Evolutionary conservation across 2,888 invertebrate species (phyloP).

Genomic region (Rhyacophila evoluta): DNA sequence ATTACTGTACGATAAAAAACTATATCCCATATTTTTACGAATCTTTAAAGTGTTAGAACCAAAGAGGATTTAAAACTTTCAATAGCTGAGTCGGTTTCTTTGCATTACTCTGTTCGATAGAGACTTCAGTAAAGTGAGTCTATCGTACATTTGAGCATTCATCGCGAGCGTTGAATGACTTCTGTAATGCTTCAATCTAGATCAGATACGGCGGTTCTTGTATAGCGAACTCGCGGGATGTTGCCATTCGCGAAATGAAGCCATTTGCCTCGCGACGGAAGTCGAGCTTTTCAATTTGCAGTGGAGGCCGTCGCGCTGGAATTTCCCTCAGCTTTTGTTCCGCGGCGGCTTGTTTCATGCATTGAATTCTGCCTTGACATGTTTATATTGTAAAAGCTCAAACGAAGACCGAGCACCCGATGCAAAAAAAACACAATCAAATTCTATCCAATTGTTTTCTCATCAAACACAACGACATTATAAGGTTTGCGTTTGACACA

Average conservation of each 20-base stretch:
- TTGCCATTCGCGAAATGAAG: neutral
- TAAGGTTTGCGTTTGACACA: no score
- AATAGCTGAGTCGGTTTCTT: no score
- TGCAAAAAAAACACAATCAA: neutral
- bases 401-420: neutral
- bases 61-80: no score
- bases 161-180: neutral
- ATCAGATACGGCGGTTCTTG: neutral
- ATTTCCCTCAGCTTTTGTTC: neutral
- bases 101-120: no score
- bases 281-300: conserved; percentile 2
- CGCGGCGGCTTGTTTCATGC: neutral
- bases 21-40: no score
- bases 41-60: no score
- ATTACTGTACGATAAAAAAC: no score
- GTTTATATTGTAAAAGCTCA: neutral
- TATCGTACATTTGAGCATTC: no score
- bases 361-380: neutral
- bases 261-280: conserved; percentile 7
- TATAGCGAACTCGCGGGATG: neutral
- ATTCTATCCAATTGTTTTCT: no score
- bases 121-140: no score
- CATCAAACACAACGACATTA: no score
- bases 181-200: neutral
- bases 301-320: neutral